A percentile compares a stretch with the other conserved stretches of the same genome.
Evolutionary conservation across 2,113 vertebrate species (phyloP).

Genomic region (Nesoenas mayeri): DNA sequence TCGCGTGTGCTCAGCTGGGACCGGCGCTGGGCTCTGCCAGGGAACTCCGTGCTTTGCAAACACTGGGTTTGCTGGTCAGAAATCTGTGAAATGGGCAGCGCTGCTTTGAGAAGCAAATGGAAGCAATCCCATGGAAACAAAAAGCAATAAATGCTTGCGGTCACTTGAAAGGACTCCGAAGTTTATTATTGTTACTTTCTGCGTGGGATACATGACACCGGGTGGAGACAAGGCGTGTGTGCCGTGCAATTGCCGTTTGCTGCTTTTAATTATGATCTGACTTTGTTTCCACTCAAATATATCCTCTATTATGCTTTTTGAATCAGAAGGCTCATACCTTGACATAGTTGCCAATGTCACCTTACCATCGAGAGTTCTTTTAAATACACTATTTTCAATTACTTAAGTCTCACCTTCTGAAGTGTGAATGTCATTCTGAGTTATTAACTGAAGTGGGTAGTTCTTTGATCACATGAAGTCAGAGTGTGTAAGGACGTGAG

Average conservation of each 20-base stretch:
- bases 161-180: constrained; percentile 4
- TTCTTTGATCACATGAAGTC: not conserved
- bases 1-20: not conserved
- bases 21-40: constrained; percentile 36
- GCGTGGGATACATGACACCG: not conserved
- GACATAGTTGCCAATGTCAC: not conserved
- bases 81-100: constrained; percentile 30
- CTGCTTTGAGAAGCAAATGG: constrained; percentile 1
- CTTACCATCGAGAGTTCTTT: not conserved
- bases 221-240: not conserved
- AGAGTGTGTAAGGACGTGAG: not conserved
- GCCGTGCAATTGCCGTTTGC: not conserved
- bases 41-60: constrained; percentile 36
- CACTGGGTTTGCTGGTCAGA: not conserved
- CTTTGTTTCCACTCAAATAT: not conserved
- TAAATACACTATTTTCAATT: not conserved
- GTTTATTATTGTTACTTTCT: not conserved
- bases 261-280: not conserved
- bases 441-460: not conserved
- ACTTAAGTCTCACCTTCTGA: not conserved
- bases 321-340: not conserved
- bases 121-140: not conserved
- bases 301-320: not conserved
- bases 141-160: constrained; percentile 8
- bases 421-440: not conserved